These are phyloP conservation scores for Merops nubicus DNA, from an alignment of 2,113 vertebrate species.

Conservation along the genomic window DNA sequence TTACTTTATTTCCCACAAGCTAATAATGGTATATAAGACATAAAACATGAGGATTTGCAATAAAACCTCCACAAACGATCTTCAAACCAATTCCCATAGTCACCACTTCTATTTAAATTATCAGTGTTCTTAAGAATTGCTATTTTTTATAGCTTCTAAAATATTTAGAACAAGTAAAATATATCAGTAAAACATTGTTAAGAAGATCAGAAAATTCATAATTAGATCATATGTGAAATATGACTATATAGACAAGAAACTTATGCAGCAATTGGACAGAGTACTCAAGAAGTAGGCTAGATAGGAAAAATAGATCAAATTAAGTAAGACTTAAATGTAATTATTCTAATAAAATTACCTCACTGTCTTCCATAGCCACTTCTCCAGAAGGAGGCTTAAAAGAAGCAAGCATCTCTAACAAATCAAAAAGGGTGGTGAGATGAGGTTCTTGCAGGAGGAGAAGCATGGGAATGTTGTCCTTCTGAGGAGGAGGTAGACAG, in stretches of 20 bases:
- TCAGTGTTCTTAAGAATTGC: background rate
- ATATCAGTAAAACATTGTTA: background rate
- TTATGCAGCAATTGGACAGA: background rate
- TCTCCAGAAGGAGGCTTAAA: conserved; percentile 92
- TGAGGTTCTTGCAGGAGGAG: conserved; percentile 96
- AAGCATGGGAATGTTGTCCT: conserved; percentile 99
- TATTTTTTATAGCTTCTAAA: background rate
- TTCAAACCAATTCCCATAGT: background rate
- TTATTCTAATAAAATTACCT: conserved; percentile 77
- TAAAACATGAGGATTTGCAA: background rate
- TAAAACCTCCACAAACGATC: background rate
- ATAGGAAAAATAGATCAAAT: background rate
- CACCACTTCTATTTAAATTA: background rate
- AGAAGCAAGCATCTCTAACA: conserved; percentile 97
- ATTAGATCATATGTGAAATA: background rate
- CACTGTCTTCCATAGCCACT: conserved; percentile 82
- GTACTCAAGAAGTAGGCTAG: background rate
- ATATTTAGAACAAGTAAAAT: background rate
- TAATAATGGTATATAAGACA: background rate
- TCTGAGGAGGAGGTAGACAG: conserved; percentile 94
- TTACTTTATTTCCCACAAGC: background rate
- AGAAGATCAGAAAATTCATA: background rate
- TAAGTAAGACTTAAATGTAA: background rate
- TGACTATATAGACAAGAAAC: background rate
- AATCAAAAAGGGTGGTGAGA: conserved; percentile 95